A percentile compares a stretch with the other conserved stretches of the same genome.
phyloP scores from a whole-genome alignment of 2,888 invertebrate genomes.

The Drosophila pullipes region DNA sequence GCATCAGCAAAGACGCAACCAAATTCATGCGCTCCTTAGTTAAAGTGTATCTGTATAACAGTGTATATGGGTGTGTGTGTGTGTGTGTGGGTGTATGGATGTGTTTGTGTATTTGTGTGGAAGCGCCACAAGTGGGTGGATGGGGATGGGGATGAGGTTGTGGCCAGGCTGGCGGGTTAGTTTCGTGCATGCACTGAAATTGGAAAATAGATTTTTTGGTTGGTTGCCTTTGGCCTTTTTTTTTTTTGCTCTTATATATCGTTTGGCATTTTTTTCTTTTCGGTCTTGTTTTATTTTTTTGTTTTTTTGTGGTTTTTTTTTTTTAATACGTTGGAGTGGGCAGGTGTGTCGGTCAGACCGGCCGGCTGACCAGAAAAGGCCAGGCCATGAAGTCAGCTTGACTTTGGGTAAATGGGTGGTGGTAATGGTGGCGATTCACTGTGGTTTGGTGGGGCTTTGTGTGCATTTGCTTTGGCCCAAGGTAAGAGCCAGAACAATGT shows the following conservation, averaged over 20 bases:
- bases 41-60: constrained; percentile 41
- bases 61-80: constrained; percentile 9
- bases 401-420: constrained; percentile 7
- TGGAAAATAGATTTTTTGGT: constrained; percentile 83
- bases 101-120: constrained; percentile 47
- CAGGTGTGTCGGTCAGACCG: constrained; percentile 27
- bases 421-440: constrained; percentile 4
- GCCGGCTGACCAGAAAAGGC: constrained; percentile 24
- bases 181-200: constrained; percentile 76
- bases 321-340: constrained; percentile 32
- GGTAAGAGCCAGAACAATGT: constrained; percentile 62
- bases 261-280: constrained; percentile 38
- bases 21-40: constrained; percentile 72
- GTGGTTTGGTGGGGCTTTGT: constrained; percentile 24
- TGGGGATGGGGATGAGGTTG: constrained; percentile 37
- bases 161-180: constrained; percentile 46
- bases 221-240: constrained; percentile 66
- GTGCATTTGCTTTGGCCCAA: constrained; percentile 50
- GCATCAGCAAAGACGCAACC: constrained; percentile 63
- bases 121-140: constrained; percentile 81
- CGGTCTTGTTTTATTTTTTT: constrained; percentile 5
- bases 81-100: constrained; percentile 31
- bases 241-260: constrained; percentile 24
- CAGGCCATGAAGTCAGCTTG: constrained; percentile 47
- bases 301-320: constrained; percentile 29